phyloP scores from a whole-genome alignment of 2,888 invertebrate genomes.

The Philopedon plagiatum region DNA sequence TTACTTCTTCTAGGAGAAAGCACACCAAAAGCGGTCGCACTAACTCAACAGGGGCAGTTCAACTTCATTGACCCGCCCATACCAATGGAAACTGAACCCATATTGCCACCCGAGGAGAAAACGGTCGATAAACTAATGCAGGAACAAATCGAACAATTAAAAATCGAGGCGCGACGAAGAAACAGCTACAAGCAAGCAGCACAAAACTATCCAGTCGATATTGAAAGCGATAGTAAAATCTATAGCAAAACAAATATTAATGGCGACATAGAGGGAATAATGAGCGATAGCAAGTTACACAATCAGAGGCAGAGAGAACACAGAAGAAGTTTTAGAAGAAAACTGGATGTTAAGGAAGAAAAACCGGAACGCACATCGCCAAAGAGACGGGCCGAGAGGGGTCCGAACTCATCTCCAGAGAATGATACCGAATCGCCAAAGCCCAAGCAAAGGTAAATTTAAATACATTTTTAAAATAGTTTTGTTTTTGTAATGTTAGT shows the following conservation, averaged over 20 bases:
- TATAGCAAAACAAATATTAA: conserved; percentile 32
- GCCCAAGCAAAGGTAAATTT: conserved; percentile 62
- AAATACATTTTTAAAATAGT: too few species aligned
- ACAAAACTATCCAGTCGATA: conserved; percentile 64
- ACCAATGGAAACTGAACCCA: conserved; percentile 41
- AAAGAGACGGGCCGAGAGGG: conserved; percentile 61
- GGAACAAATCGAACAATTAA: conserved; percentile 64
- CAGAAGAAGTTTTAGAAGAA: conserved; percentile 58
- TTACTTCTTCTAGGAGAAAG: conserved; percentile 46
- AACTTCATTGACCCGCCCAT: conserved; percentile 38
- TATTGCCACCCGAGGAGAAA: conserved; percentile 50
- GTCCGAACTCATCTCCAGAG: conserved; percentile 61
- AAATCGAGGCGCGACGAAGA: conserved; percentile 63
- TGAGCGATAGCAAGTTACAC: conserved; percentile 52
- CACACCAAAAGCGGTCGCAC: conserved; percentile 55
- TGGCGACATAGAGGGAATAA: conserved; percentile 42
- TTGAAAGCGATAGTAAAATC: conserved; percentile 49
- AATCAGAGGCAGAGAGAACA: conserved; percentile 57
- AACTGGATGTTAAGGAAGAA: conserved; percentile 60
- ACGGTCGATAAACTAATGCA: conserved; percentile 64
- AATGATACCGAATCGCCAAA: conserved; percentile 65
- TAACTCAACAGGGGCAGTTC: conserved; percentile 39
- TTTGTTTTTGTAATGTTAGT: too few species aligned
- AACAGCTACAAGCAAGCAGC: conserved; percentile 66
- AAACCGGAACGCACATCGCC: conserved; percentile 61